A percentile compares a stretch with the other conserved stretches of the same genome.
Evolutionary conservation across 2,113 vertebrate genomes (phyloP).

Genomic region (Ploceus nigricollis): DNA sequence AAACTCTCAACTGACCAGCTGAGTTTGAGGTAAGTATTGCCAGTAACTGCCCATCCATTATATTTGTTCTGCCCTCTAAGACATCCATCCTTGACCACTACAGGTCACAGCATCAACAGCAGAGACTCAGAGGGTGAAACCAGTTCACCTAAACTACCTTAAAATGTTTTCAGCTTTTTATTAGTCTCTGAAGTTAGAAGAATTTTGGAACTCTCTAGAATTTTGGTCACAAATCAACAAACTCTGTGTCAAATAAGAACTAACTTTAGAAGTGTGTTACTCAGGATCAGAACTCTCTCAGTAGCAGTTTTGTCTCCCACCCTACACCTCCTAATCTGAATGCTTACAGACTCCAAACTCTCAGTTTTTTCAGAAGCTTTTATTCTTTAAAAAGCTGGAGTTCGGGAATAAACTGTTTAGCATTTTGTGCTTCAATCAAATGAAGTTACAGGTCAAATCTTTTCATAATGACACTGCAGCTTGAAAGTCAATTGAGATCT

Average conservation of each 20-base stretch:
- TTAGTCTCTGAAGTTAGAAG: neutral
- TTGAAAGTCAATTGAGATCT: neutral
- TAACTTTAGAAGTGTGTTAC: neutral
- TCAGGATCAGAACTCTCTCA: neutral
- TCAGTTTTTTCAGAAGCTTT: neutral
- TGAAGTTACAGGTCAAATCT: neutral
- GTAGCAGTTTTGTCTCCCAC: neutral
- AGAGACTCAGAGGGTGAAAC: neutral
- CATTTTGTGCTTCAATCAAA: neutral
- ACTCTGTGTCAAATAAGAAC: neutral
- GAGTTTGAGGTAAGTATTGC: neutral
- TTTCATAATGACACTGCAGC: neutral
- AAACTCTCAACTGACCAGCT: neutral
- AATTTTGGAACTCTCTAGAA: neutral
- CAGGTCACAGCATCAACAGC: accelerated
- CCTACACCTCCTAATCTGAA: neutral
- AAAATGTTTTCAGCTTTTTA: neutral
- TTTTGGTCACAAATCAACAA: neutral
- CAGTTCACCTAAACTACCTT: neutral
- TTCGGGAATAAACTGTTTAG: neutral
- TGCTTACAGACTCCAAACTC: neutral
- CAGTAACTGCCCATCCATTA: neutral
- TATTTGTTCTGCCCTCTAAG: neutral
- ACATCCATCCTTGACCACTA: neutral
- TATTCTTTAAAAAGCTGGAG: neutral